Conservation (phyloP, 2,113 vertebrate genomes). For the Stigmatopora nigra region DNA sequence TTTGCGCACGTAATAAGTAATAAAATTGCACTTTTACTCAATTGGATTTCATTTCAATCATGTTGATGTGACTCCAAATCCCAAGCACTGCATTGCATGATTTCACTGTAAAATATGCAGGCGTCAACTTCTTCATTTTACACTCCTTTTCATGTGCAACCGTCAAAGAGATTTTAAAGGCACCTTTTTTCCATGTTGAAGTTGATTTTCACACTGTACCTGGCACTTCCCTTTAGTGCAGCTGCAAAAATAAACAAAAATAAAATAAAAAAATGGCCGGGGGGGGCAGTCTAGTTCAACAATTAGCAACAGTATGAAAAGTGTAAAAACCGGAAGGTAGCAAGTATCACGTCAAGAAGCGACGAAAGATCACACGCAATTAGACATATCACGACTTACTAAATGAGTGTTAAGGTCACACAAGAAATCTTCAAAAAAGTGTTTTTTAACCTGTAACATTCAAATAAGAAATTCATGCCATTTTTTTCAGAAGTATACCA, state of each 20-base stretch:
- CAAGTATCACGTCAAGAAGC: neutral
- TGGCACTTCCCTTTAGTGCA: conserved; percentile 1
- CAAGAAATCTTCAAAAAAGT: no score
- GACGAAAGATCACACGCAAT: neutral
- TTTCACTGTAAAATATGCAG: conserved; percentile 4
- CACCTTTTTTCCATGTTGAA: neutral
- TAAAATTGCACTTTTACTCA: neutral
- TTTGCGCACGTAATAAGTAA: neutral
- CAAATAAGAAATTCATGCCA: neutral
- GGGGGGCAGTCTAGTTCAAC: neutral
- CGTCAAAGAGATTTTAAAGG: neutral
- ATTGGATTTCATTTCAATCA: neutral
- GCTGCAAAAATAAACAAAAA: neutral
- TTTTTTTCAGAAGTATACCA: neutral
- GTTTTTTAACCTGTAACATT: no score
- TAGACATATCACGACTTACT: neutral
- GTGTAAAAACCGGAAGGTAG: neutral
- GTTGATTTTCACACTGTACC: conserved; percentile 11
- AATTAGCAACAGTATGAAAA: neutral
- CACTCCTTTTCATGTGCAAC: neutral
- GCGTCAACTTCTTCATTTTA: neutral
- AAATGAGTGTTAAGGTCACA: neutral
- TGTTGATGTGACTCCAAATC: neutral
- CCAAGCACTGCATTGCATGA: neutral
- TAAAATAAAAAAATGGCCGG: neutral